These are phyloP conservation scores for Anguilla megastoma DNA, from an alignment of 2,797 vertebrate species.

Conservation along the genomic window DNA sequence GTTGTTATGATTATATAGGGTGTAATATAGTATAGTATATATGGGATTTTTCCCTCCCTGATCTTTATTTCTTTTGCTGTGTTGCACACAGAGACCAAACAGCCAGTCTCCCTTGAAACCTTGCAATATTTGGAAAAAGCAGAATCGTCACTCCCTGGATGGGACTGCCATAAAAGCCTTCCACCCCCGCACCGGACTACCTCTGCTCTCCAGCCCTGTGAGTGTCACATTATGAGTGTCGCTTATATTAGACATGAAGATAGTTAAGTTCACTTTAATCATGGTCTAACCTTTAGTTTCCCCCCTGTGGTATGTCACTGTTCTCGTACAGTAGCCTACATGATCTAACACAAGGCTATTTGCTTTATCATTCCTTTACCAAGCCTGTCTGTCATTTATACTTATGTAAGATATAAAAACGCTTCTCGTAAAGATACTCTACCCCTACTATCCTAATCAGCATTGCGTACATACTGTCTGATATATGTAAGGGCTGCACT, in stretches of 20 bases:
- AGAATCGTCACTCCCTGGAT: constrained; percentile 88
- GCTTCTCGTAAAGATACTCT: not conserved
- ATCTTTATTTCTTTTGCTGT: constrained; percentile 35
- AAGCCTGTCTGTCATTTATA: not conserved
- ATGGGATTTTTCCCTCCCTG: not conserved
- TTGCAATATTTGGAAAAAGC: constrained; percentile 84
- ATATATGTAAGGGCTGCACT: not conserved
- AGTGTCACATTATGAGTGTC: constrained; percentile 53
- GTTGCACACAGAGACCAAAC: constrained; percentile 69
- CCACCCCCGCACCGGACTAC: constrained; percentile 94
- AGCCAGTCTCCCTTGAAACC: constrained; percentile 77
- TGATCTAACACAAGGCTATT: not conserved
- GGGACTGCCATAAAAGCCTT: constrained; percentile 92
- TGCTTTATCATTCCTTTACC: not conserved
- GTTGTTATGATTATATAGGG: not conserved
- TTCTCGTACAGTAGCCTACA: not conserved
- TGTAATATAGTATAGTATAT: not conserved
- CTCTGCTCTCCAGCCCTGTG: constrained; percentile 97
- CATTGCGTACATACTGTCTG: not conserved
- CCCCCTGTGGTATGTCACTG: not conserved
- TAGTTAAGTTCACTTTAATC: not conserved
- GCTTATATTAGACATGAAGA: not conserved
- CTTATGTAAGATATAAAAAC: not conserved
- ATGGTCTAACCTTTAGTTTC: not conserved
- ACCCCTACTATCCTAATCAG: not conserved